Conservation (phyloP, 2,797 vertebrate species). For the Octomys mimax region DNA sequence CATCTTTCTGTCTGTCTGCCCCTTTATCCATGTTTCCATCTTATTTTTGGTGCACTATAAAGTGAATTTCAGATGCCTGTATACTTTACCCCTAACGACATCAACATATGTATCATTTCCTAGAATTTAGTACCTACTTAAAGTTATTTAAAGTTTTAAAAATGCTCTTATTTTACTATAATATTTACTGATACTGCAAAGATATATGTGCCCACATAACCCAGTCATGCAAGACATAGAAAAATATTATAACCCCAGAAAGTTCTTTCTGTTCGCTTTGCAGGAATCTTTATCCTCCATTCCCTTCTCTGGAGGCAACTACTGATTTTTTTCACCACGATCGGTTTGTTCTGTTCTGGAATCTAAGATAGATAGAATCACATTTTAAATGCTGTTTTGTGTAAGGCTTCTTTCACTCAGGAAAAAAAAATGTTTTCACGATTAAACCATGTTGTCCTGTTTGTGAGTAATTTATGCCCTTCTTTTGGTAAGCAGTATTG, state of each 20-base stretch:
- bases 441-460: not conserved
- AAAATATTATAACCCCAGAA: not conserved
- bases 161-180: not conserved
- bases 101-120: not conserved
- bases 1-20: not conserved
- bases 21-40: not conserved
- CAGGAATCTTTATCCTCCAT: not conserved
- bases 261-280: not conserved
- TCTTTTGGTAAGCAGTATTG: not conserved
- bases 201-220: not conserved
- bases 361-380: constrained; percentile 5
- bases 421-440: not conserved
- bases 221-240: not conserved
- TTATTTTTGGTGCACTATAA: not conserved
- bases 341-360: not conserved
- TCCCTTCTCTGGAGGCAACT: not conserved
- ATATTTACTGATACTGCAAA: not conserved
- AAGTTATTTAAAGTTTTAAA: not conserved
- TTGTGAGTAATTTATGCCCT: not conserved
- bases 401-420: not conserved
- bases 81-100: not conserved
- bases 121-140: not conserved
- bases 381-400: not conserved
- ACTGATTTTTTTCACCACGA: not conserved
- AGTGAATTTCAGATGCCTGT: not conserved